Conservation (phyloP, 2,797 vertebrate genomes). For the Ibycter americanus region DNA sequence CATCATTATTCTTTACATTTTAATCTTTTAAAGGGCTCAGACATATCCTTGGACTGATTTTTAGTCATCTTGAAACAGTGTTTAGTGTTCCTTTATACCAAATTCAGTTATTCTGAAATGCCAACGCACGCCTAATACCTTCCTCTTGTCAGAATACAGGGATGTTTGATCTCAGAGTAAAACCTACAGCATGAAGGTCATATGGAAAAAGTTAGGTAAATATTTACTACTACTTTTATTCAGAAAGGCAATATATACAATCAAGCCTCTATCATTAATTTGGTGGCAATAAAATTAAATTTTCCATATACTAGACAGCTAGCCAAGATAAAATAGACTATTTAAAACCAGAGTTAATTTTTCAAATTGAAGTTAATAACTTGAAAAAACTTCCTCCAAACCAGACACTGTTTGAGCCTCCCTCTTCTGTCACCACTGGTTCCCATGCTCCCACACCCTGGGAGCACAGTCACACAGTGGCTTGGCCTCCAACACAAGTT, state of each 20-base stretch:
- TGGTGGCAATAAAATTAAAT: background rate
- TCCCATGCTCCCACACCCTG: conserved; percentile 33
- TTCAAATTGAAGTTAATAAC: background rate
- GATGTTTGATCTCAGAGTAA: background rate
- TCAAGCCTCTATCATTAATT: background rate
- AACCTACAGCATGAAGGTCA: background rate
- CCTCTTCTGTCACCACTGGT: background rate
- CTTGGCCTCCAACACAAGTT: conserved; percentile 14
- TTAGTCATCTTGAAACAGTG: background rate
- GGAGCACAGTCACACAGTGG: conserved; percentile 1
- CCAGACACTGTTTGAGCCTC: background rate
- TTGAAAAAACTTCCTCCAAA: background rate
- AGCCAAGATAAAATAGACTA: background rate
- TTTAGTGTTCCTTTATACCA: background rate
- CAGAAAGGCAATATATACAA: background rate
- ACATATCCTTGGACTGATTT: background rate
- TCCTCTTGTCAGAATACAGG: background rate
- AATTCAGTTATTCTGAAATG: background rate
- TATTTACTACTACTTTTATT: background rate
- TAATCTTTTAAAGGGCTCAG: background rate
- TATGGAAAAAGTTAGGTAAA: background rate
- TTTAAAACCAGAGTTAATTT: background rate
- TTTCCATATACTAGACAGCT: background rate
- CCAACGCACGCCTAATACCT: background rate
- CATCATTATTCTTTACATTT: background rate